Evolutionary conservation across 1,140 invertebrate species (phyloP), one percentile per base, ranked within the genome.

Genomic region (Metopolophium dirhodum): DNA sequence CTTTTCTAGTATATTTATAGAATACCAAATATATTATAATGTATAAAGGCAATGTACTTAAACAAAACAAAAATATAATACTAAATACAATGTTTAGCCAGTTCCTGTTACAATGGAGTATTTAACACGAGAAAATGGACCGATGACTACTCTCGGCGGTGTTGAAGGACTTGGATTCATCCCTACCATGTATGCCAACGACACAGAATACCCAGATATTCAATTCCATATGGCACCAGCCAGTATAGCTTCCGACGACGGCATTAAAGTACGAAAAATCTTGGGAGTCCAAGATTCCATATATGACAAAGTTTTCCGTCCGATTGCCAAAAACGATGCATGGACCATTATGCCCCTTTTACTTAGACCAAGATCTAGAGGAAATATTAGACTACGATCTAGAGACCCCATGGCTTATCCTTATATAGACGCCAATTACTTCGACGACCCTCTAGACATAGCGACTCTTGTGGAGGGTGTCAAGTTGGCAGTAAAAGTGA

Each of bases 221-320:
- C 97, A 98, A 94, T 97, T 98, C 93, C 98, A 98, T 94, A 98
- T 98, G 97, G 97, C 97, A 4, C 97, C 98, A 2, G 98, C 98
- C 0, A 97, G 97, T 6, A 97, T 98, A 2, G 97, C 97, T 93
- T 98, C 98, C 0, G 97, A 98, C 94, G 94, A 93, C 6, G 94
- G 94, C 0, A 96, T 96, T 23, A 96, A 97, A 94, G 97, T 98
- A 0, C 96, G 97, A 94, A 97, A 97, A 95, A 97, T 97, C 35
- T 95, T 98, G n/a, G 98, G 98, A 1, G 94, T 98, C 2, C 98
- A 97, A n/a, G 97, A 98, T 85, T 96, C 97, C 85, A 95, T 98
- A 0, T 98, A 98, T 95, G 96, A 98, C 94, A 96, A 96, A 0
- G 97, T 98, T 68, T 98, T 97, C 94, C 96, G 96, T 90, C 97